These are phyloP conservation scores for Sebastolobus alascanus DNA, from an alignment of 2,797 vertebrate genomes.

Conservation along the genomic window DNA sequence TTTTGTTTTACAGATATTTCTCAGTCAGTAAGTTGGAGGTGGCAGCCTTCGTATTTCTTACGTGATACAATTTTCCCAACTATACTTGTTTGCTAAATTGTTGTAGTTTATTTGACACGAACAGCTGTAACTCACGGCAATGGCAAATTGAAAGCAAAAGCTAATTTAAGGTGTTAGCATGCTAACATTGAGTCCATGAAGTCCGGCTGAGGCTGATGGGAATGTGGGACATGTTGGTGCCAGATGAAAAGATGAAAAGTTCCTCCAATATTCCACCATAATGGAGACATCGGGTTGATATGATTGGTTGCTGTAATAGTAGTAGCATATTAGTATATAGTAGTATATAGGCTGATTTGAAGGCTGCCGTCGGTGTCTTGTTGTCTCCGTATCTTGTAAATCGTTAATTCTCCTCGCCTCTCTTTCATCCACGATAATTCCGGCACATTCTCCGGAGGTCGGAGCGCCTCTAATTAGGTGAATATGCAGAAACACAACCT, in stretches of 20 bases:
- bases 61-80: not conserved
- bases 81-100: not conserved
- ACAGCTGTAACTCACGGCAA: too few species aligned
- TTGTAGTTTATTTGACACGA: not conserved
- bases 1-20: not conserved
- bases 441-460: not conserved
- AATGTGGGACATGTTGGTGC: not conserved
- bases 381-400: not conserved
- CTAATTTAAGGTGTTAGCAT: not conserved
- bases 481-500: conserved; percentile 37
- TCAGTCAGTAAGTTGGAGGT: not conserved
- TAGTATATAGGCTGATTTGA: not conserved
- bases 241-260: too few species aligned
- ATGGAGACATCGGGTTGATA: not conserved
- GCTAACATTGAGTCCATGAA: not conserved
- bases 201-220: not conserved
- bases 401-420: conserved; percentile 8
- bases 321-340: not conserved
- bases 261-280: not conserved
- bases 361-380: not conserved
- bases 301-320: not conserved
- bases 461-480: conserved; percentile 6
- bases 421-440: not conserved
- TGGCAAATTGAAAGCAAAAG: not conserved
- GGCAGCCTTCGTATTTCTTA: not conserved